phyloP scores from a whole-genome alignment of 2,113 vertebrate species.

The Brachyhypopomus gauderio region DNA sequence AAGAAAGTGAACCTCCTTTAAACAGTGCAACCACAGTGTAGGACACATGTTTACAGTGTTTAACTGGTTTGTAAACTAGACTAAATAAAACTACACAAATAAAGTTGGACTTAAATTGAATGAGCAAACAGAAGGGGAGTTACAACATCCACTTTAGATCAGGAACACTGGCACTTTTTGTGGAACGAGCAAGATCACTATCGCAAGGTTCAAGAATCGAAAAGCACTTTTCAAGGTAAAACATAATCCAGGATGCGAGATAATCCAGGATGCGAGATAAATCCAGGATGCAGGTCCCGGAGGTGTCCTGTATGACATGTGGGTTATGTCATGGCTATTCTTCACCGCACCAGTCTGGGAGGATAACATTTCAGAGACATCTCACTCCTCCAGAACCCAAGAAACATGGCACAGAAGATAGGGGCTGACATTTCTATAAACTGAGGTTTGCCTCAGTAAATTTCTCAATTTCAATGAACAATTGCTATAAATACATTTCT shows the following conservation, averaged over 20 bases:
- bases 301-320: neutral
- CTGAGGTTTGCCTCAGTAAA: too few relatives aligned
- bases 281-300: neutral
- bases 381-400: conserved; percentile 9
- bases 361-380: conserved; percentile 27
- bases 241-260: neutral
- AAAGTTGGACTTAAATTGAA: neutral
- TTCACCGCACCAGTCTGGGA: neutral
- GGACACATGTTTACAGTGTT: neutral
- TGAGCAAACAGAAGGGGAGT: neutral
- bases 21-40: conserved; percentile 1
- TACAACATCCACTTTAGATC: neutral
- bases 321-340: neutral
- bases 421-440: neutral
- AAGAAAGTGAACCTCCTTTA: neutral
- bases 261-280: neutral
- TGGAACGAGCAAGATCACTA: neutral
- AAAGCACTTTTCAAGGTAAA: neutral
- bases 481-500: too few relatives aligned
- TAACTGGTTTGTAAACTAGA: conserved; percentile 4
- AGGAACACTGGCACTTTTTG: neutral
- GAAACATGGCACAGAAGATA: neutral
- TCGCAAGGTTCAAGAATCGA: neutral
- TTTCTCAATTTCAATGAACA: too few relatives aligned
- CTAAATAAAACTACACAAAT: neutral